These are phyloP conservation scores for Tetramorium alpestre DNA, from an alignment of 1,140 invertebrate genomes.

Conservation along the genomic window DNA sequence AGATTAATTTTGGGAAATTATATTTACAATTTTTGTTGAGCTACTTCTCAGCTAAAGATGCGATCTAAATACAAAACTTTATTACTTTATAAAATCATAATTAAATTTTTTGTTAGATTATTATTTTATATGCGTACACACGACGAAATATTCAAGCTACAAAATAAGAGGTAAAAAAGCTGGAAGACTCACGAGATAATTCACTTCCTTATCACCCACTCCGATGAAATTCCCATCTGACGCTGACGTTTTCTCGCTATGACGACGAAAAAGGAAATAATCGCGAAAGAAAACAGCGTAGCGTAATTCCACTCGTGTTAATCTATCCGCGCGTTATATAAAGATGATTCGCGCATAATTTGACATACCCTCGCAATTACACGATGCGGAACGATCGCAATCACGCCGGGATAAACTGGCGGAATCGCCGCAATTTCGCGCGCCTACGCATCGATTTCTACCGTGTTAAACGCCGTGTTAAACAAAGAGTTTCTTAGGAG, in stretches of 20 bases:
- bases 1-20: background rate
- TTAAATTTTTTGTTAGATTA: background rate
- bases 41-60: background rate
- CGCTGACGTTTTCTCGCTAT: background rate
- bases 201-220: background rate
- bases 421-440: conserved; percentile 52
- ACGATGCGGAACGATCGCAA: conserved; percentile 32
- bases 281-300: background rate
- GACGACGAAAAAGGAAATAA: conserved; percentile 16
- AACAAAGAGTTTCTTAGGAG: conserved; percentile 45
- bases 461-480: conserved; percentile 35
- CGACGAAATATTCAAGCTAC: background rate
- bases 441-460: conserved; percentile 51
- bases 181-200: background rate
- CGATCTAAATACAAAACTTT: background rate
- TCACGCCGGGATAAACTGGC: conserved; percentile 31
- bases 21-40: background rate
- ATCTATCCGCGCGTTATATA: conserved; percentile 13
- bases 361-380: conserved; percentile 53
- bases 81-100: background rate
- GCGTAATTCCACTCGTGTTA: conserved; percentile 16
- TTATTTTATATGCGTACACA: background rate
- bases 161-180: background rate
- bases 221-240: background rate
- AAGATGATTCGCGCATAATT: conserved; percentile 46